These are phyloP conservation scores for Drosophila triauraria DNA, from an alignment of 1,140 invertebrate genomes.

Conservation along the genomic window DNA sequence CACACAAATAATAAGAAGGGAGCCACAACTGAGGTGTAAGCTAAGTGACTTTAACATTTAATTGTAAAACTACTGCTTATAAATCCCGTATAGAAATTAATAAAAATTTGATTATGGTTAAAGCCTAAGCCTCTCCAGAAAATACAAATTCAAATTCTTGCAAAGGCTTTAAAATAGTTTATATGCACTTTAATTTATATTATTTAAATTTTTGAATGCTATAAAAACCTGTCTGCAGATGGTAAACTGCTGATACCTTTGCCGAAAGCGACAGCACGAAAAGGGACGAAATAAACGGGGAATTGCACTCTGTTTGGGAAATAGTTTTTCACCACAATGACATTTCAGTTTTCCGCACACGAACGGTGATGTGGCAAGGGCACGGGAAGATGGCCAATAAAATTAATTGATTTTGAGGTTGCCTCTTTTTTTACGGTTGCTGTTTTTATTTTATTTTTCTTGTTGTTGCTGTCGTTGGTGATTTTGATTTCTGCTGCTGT, in stretches of 20 bases:
- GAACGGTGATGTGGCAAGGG: conserved; percentile 20
- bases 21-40: too few species aligned
- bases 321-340: conserved; percentile 74
- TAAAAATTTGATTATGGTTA: too few species aligned
- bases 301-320: conserved; percentile 41
- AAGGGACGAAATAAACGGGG: conserved; percentile 30
- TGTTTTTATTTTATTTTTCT: conserved; percentile 20
- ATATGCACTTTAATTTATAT: too few species aligned
- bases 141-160: too few species aligned
- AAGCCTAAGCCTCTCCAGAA: too few species aligned
- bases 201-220: not conserved
- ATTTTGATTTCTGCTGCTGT: conserved; percentile 63
- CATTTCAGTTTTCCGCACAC: conserved; percentile 65
- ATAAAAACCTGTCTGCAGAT: not conserved
- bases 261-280: conserved; percentile 20
- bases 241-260: conserved; percentile 11
- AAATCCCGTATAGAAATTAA: too few species aligned
- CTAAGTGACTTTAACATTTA: too few species aligned
- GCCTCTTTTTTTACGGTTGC: conserved; percentile 43
- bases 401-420: conserved; percentile 81
- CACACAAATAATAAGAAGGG: too few species aligned
- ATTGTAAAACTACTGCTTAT: too few species aligned
- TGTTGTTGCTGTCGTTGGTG: conserved; percentile 15
- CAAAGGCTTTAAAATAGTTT: not conserved
- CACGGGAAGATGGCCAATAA: conserved; percentile 62